A percentile compares a stretch with the other conserved stretches of the same genome.
phyloP scores from a whole-genome alignment of 1,140 invertebrate genomes.

The Drosophila dunni region DNA sequence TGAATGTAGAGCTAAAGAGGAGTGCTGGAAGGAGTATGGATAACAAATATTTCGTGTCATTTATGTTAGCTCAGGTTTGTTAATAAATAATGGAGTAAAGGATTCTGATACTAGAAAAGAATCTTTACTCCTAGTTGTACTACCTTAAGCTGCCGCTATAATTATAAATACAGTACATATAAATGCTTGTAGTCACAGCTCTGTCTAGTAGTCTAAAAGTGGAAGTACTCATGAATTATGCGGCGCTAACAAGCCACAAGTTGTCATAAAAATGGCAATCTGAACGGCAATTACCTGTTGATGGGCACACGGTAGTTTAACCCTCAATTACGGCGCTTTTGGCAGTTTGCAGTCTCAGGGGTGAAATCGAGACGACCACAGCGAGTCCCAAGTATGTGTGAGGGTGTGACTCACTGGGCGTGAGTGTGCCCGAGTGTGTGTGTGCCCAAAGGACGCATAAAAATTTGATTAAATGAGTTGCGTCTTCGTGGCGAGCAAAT shows the following conservation, averaged over 20 bases:
- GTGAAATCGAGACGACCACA: slow-evolving; percentile 65
- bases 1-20: slow-evolving; percentile 11
- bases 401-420: slow-evolving; percentile 24
- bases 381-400: slow-evolving; percentile 9
- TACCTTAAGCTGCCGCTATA: background rate
- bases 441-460: slow-evolving; percentile 61
- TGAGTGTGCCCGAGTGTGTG: slow-evolving; percentile 11
- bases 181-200: background rate
- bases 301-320: slow-evolving; percentile 71
- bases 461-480: slow-evolving; percentile 68
- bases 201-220: background rate
- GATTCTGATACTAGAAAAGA: too few species aligned
- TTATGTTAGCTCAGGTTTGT: background rate
- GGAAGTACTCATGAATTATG: slow-evolving; percentile 69
- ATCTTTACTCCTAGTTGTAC: background rate
- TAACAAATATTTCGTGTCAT: slow-evolving; percentile 22
- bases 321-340: slow-evolving; percentile 66
- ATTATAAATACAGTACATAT: background rate
- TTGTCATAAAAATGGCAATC: slow-evolving; percentile 75
- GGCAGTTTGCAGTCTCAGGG: slow-evolving; percentile 44
- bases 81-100: too few species aligned
- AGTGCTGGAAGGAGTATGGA: background rate
- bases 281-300: slow-evolving; percentile 75
- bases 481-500: slow-evolving; percentile 42
- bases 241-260: slow-evolving; percentile 72